Base-by-base conservation (phyloP, 2,888 invertebrate genomes). In the Agonopterix arenella region DNA sequence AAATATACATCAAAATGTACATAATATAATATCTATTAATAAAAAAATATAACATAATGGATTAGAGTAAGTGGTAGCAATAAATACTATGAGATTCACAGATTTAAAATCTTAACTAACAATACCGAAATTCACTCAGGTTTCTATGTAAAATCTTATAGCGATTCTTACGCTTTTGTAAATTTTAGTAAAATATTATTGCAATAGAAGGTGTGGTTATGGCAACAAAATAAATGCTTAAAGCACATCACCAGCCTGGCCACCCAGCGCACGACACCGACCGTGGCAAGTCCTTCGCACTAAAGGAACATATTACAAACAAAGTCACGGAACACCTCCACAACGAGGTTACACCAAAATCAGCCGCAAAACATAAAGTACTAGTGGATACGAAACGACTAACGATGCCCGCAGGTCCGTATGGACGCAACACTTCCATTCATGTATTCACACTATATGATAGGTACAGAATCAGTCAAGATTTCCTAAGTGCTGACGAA, bases 221-320 rank as follows among this genome's bases (percentile, higher is more conserved):
- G 89, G 89, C 90, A 89, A 90, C 89, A 84, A 86, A 89, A 89
- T 88, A 89, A 89, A 89, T 89, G 89, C 89, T 89, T 88, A 84
- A 88, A 89, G 89, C 89, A 89, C 88, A 86, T 85, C 88, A 85
- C 86, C 86, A 81, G 83, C 73, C 78, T 77, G 38, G 37, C 84
- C 84, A 80, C 79, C 79, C 74, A 73, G 80, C 83, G 77, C 76
- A 76, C 72, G 80, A 79, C 81, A 72, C 77, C 76, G 74, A 72
- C 77, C 76, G 74, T 80, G 81, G 80, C 82, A 77, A 81, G 76
- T 82, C 84, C 80, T 80, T 73, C 82, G 84, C 84, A 84, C 84
- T 83, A 83, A 83, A 88, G 86, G 88, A 88, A 89, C 86, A 85
- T 85, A 70, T 73, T 75, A 76, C 76, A 77, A 43, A 43, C 43